Base-by-base conservation (phyloP, 23 tunicate genomes). In the Corella eumyota region DNA sequence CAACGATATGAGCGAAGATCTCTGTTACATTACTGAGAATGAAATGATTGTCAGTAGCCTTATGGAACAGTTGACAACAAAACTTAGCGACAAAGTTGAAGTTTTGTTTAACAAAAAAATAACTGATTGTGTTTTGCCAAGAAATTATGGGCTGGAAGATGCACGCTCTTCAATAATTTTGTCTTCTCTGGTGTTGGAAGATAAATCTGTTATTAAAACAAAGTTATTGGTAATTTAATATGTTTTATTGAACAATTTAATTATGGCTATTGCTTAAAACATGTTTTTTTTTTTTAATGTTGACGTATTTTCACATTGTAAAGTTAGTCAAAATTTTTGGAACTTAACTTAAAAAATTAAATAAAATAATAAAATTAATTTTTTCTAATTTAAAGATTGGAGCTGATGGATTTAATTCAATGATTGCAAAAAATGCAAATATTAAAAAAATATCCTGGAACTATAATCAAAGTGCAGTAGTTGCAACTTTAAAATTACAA, bases 381-480 rank as follows among this genome's bases (percentile, higher is more conserved):
- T 26, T 47, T 21, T 44, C 20, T 4, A n/a, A 56, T 56, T 83
- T 36, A 0, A 64, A 86, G 95, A 77, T 88, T 34, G 96, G 77
- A 22, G 96, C 96, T 28, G 96, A 88, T 73, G 96, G 96, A 15
- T 73, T 69, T 6, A 72, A 79, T 36, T 88, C 96, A 1, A 38
- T 68, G 15, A 30, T 79, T 11, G 76, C 79, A 26, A 40, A 62
- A 26, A 19, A 67, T 45, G 55, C 58, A n/a, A 54, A 61, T 24
- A 52, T 88, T 27, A 49, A 53, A 25, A 30, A 25, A 34, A 0
- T 72, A 2, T 35, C 30, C 36, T 73, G 81, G 77, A 38, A 72
- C 6, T 88, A 88, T 44, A 67, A 73, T 20, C 81, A 73, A 33
- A 47, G 68, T 25, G 96, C 77, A 7, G 81, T 88, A 11, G 96